Evolutionary conservation across 1,140 invertebrate genomes (phyloP), one percentile per base, ranked within the genome.

Genomic region (Zaprionus ghesquierei): DNA sequence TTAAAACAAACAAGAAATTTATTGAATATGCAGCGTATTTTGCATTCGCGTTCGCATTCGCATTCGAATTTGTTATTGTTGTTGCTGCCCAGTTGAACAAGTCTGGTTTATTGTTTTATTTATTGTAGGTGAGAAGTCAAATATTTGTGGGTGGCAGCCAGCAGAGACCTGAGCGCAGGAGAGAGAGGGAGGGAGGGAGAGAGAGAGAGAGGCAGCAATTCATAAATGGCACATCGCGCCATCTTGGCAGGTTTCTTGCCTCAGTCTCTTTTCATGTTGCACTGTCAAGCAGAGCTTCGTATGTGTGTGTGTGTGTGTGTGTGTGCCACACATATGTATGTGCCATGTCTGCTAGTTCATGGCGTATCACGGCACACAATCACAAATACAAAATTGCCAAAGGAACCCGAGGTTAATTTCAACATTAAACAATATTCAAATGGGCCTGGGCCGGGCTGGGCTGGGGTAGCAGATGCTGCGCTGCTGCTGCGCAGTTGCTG

Each of bases 1-100:
- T 87, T 86, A 86, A 86, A 86, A 86, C 82, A 86, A 86, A 86
- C 82, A 86, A 86, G 82, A 86, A 86, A 86, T 86, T 86, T 86
- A 86, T 86, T 86, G 82, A 86, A 86, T 86, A 86, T 86, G 82
- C 82, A 86, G 87, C 70, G 79, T 82, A 74, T 55, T 86, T 86
- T 87, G 82, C 79, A 81, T 86, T 86, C 75, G 81, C 50, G 63
- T 70, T 75, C 75, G 80, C 66, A 69, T 75, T 75, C 85, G 66
- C 84, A n/a, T n/a, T n/a, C n/a, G n/a, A n/a, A n/a, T n/a, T n/a
- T n/a, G n/a, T n/a, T n/a, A n/a, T n/a, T n/a, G n/a, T n/a, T n/a
- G n/a, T n/a, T n/a, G n/a, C 60, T 79, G 77, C 59, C 70, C 77
- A 86, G 69, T 77, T 76, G 81, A 71, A 80, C 81, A 78, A 79